A percentile compares a stretch with the other conserved stretches of the same genome.
These are phyloP conservation scores for Eucera pruinosa DNA, from an alignment of 2,888 invertebrate species.

Conservation along the genomic window DNA sequence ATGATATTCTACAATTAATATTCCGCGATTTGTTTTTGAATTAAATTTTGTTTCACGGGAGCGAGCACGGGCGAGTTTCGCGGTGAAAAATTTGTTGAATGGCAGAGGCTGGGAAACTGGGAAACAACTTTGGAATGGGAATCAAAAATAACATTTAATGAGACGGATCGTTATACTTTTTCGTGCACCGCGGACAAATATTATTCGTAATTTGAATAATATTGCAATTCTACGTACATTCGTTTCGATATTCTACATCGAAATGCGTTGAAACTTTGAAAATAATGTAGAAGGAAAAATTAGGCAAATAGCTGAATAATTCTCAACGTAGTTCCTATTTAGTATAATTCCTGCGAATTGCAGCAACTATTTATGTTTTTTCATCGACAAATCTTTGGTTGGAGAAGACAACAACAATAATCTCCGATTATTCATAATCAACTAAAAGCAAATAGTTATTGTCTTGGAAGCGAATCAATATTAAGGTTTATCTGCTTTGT, in stretches of 20 bases:
- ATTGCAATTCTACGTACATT: background rate
- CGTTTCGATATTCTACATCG: background rate
- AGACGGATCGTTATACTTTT: conserved; percentile 10
- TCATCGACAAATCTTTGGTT: conserved; percentile 3
- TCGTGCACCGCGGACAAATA: background rate
- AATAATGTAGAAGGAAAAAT: too few relatives aligned
- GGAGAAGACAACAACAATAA: conserved; percentile 36
- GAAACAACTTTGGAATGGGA: background rate
- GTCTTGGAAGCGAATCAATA: conserved; percentile 63
- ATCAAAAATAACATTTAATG: conserved; percentile 26
- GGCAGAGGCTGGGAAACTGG: background rate
- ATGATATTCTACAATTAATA: conserved; percentile 17
- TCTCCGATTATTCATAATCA: conserved; percentile 9
- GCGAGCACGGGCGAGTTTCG: background rate
- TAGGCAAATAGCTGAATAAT: too few relatives aligned
- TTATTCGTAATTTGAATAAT: background rate
- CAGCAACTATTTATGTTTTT: background rate
- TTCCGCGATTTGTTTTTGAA: background rate
- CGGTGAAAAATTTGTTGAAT: conserved; percentile 5
- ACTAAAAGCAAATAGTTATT: conserved; percentile 47
- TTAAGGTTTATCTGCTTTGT: conserved; percentile 67
- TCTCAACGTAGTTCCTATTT: background rate
- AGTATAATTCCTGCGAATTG: background rate
- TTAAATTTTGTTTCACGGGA: background rate
- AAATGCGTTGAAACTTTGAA: background rate